A percentile compares a stretch with the other conserved stretches of the same genome.
phyloP scores from a whole-genome alignment of 2,797 vertebrate species.

The Silurus aristotelis region DNA sequence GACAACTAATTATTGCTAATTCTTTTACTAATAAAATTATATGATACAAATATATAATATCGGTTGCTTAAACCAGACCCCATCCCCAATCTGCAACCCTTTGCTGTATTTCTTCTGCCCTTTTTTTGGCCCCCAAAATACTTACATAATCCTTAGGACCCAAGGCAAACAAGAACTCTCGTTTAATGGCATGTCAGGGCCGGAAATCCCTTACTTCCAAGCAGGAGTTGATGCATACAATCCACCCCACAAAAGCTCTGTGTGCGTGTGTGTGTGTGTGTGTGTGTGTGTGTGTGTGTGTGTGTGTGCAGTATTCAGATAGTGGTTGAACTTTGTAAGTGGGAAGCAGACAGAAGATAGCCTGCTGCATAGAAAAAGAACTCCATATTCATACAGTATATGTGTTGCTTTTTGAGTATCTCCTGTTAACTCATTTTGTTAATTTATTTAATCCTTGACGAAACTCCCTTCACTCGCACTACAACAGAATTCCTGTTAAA shows the following conservation, averaged over 20 bases:
- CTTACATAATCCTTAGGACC: constrained; percentile 42
- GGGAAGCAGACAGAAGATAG: neutral
- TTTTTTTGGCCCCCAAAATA: constrained; percentile 33
- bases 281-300: neutral
- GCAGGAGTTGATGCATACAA: constrained; percentile 27
- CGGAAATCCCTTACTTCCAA: constrained; percentile 42
- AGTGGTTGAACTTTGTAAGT: neutral
- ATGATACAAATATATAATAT: neutral
- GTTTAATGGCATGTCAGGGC: constrained; percentile 7
- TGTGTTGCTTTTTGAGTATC: neutral
- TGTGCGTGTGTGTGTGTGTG: neutral
- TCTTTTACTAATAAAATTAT: no score
- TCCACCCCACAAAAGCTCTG: neutral
- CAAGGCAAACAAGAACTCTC: constrained; percentile 9
- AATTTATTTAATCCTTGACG: neutral
- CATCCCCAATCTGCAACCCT: neutral
- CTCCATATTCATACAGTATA: neutral
- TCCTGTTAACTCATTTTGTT: neutral
- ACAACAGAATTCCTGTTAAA: neutral
- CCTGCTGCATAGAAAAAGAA: neutral
- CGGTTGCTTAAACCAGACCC: neutral
- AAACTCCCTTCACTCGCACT: neutral
- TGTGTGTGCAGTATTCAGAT: neutral
- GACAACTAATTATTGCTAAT: no score
- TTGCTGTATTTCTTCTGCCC: neutral